Evolutionary conservation across 2,888 invertebrate genomes (phyloP).

Genomic region (Agonum fuliginosum): DNA sequence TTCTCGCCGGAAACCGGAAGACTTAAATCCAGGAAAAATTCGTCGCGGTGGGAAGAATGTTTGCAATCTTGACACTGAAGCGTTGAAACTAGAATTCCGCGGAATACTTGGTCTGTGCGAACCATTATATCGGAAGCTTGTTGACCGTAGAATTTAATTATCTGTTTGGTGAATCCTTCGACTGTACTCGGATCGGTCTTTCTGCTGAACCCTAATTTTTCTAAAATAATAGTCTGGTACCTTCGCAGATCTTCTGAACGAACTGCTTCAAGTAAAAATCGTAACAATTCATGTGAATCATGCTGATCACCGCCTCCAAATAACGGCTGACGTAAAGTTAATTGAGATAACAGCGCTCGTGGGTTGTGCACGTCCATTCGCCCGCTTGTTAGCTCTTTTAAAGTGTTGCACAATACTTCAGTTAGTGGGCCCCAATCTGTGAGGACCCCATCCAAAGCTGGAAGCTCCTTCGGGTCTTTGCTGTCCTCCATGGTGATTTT

Average conservation of each 20-base stretch:
- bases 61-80: conserved; percentile 92
- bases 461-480: conserved; percentile 62
- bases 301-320: conserved; percentile 97
- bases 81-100: conserved; percentile 93
- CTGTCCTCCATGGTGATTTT: conserved; percentile 71
- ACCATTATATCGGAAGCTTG: conserved; percentile 86
- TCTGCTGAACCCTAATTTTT: conserved; percentile 80
- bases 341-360: conserved; percentile 77
- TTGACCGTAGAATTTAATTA: conserved; percentile 88
- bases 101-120: conserved; percentile 93
- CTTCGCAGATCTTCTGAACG: conserved; percentile 85
- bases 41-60: conserved; percentile 89
- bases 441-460: conserved; percentile 73
- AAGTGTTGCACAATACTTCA: conserved; percentile 80
- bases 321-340: conserved; percentile 84
- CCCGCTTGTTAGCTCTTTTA: conserved; percentile 81
- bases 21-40: conserved; percentile 96
- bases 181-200: conserved; percentile 86
- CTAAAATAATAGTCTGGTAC: conserved; percentile 88
- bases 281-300: conserved; percentile 95
- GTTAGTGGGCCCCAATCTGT: conserved; percentile 83
- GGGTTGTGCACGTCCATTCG: conserved; percentile 80
- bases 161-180: conserved; percentile 83
- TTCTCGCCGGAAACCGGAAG: conserved; percentile 89
- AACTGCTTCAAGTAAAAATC: conserved; percentile 90